phyloP scores from a whole-genome alignment of 2,888 invertebrate species.

The Deilephila elpenor region DNA sequence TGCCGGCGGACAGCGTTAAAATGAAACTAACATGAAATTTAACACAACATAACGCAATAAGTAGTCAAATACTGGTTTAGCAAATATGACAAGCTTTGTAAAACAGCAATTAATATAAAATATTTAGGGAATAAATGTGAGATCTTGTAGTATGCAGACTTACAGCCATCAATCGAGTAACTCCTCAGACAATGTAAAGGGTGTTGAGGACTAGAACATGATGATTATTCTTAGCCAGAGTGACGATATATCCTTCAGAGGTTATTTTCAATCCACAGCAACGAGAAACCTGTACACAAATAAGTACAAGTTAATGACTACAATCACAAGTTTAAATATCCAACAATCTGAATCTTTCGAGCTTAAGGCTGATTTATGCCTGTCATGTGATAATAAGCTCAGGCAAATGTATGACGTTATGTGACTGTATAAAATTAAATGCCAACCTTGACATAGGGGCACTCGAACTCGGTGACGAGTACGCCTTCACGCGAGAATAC shows the following conservation, averaged over 20 bases:
- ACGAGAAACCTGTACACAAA: slow-evolving; percentile 91
- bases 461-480: slow-evolving; percentile 96
- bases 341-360: too few species aligned
- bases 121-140: slow-evolving; percentile 83
- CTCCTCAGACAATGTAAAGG: slow-evolving; percentile 94
- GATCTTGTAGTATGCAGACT: slow-evolving; percentile 85
- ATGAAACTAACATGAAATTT: slow-evolving; percentile 81
- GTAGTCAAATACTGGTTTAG: slow-evolving; percentile 84
- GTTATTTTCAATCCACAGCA: slow-evolving; percentile 99
- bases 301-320: not conserved
- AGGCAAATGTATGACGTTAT: not conserved
- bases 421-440: slow-evolving; percentile 11
- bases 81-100: slow-evolving; percentile 83
- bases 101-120: slow-evolving; percentile 84
- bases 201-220: slow-evolving; percentile 98
- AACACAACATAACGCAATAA: slow-evolving; percentile 80
- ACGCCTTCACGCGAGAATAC: slow-evolving; percentile 96
- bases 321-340: too few species aligned
- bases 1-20: slow-evolving; percentile 71
- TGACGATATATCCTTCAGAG: slow-evolving; percentile 97
- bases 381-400: too few species aligned
- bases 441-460: slow-evolving; percentile 97
- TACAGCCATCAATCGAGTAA: slow-evolving; percentile 82
- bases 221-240: slow-evolving; percentile 99
- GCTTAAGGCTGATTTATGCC: too few species aligned